phyloP scores from a whole-genome alignment of 2,888 invertebrate species.

The Mechanitis messenoides region DNA sequence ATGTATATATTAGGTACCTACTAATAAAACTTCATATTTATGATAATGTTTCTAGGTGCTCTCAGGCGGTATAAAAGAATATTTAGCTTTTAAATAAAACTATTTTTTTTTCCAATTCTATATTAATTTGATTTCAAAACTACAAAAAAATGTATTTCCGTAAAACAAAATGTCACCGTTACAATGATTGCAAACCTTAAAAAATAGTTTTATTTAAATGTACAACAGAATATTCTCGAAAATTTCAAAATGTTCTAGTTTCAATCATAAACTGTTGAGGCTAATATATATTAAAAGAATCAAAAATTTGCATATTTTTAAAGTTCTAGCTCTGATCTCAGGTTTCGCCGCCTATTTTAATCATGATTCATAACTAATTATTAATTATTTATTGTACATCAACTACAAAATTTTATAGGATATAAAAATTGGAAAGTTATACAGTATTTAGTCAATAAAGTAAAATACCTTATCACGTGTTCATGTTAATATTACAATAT shows the following conservation, averaged over 20 bases:
- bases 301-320: background rate
- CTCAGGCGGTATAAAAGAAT: background rate
- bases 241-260: background rate
- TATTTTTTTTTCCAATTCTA: no score
- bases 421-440: slow-evolving; percentile 21
- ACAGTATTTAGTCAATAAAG: slow-evolving; percentile 23
- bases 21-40: slow-evolving; percentile 20
- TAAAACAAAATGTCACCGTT: no score
- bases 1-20: slow-evolving; percentile 54
- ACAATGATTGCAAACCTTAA: no score
- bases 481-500: slow-evolving; percentile 52
- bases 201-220: no score
- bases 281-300: background rate
- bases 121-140: no score
- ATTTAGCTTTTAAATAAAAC: no score
- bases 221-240: no score
- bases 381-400: slow-evolving; percentile 18
- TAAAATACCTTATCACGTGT: slow-evolving; percentile 54
- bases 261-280: background rate
- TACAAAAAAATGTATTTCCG: no score
- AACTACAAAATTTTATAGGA: slow-evolving; percentile 17
- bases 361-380: slow-evolving; percentile 17
- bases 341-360: slow-evolving; percentile 1
- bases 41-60: slow-evolving; percentile 7
- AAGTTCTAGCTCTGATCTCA: slow-evolving; percentile 9